These are phyloP conservation scores for Andrena camellia DNA, from an alignment of 2,888 invertebrate genomes.

Conservation along the genomic window DNA sequence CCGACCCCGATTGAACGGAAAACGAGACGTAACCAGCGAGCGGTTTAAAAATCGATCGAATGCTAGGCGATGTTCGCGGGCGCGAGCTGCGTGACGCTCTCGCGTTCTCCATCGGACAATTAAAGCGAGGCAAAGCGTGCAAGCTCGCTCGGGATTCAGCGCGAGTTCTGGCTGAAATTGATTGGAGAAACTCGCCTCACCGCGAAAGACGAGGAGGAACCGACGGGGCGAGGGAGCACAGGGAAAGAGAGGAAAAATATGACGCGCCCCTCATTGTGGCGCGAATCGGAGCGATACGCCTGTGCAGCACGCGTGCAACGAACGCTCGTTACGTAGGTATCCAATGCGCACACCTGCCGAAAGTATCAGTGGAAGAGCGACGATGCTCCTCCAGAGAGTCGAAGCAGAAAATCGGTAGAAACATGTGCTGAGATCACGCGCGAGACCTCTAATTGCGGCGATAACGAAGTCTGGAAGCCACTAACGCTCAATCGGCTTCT, in stretches of 20 bases:
- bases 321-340: conserved; percentile 32
- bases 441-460: conserved; percentile 14
- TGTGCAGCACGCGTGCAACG: conserved; percentile 36
- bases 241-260: conserved; percentile 14
- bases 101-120: conserved; percentile 47
- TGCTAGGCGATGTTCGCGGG: conserved; percentile 17
- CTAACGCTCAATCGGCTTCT: neutral
- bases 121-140: conserved; percentile 45
- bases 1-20: conserved; percentile 39
- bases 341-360: conserved; percentile 28
- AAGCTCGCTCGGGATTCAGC: conserved; percentile 34
- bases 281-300: conserved; percentile 43
- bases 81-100: conserved; percentile 37
- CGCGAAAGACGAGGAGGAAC: neutral
- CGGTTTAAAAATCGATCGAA: conserved; percentile 26
- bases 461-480: neutral
- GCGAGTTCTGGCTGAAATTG: conserved; percentile 33
- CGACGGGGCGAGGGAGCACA: neutral
- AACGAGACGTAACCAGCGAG: neutral
- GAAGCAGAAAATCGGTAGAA: conserved; percentile 36
- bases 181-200: conserved; percentile 53
- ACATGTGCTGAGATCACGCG: conserved; percentile 8
- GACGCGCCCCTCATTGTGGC: conserved; percentile 43
- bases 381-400: conserved; percentile 32
- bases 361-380: conserved; percentile 15